Conservation (phyloP, 2,888 invertebrate genomes). For the Helicoverpa assulta region DNA sequence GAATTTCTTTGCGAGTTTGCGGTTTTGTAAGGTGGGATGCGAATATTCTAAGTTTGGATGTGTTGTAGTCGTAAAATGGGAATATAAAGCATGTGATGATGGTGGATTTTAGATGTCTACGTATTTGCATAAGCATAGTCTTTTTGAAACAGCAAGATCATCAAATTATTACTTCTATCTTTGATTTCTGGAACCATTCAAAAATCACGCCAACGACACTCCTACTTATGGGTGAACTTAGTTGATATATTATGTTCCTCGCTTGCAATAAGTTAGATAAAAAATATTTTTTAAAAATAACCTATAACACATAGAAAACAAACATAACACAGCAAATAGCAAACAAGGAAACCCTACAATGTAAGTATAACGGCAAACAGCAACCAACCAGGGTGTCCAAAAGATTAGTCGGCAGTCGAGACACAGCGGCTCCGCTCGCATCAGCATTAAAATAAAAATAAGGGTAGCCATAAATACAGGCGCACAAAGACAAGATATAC, state of each 20-base stretch:
- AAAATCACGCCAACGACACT: too few relatives aligned
- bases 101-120: background rate
- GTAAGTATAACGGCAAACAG: slow-evolving; percentile 21
- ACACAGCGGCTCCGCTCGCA: slow-evolving; percentile 87
- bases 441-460: slow-evolving; percentile 91
- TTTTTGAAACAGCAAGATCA: too few relatives aligned
- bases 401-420: slow-evolving; percentile 82
- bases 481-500: slow-evolving; percentile 89
- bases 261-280: too few relatives aligned
- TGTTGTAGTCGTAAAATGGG: slow-evolving; percentile 5
- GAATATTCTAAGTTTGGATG: background rate
- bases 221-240: too few relatives aligned
- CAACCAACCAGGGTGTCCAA: slow-evolving; percentile 69
- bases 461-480: slow-evolving; percentile 86
- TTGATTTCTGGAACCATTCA: too few relatives aligned
- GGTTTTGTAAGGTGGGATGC: slow-evolving; percentile 12
- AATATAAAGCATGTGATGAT: background rate
- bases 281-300: background rate
- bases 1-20: slow-evolving; percentile 45
- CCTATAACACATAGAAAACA: slow-evolving; percentile 5
- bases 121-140: too few relatives aligned
- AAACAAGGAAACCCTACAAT: slow-evolving; percentile 46
- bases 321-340: slow-evolving; percentile 17
- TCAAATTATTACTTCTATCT: too few relatives aligned
- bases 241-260: too few relatives aligned